These are phyloP conservation scores for Luscinia megarhynchos DNA, from an alignment of 2,797 vertebrate species.

Conservation along the genomic window DNA sequence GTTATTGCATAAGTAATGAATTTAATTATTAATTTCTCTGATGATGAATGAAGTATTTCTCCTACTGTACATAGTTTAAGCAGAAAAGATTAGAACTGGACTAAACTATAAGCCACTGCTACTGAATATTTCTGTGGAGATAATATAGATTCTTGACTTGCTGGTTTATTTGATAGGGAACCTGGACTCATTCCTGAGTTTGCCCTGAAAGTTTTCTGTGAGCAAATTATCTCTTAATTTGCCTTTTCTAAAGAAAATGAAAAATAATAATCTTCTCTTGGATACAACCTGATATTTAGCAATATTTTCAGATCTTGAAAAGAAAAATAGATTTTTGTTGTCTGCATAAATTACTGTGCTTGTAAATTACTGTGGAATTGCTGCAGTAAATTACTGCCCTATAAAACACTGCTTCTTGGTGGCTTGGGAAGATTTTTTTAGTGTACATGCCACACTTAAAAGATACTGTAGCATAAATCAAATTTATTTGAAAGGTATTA, in stretches of 20 bases:
- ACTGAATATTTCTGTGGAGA: not conserved
- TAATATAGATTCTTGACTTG: not conserved
- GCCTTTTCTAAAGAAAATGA: not conserved
- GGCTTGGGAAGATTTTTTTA: constrained; percentile 22
- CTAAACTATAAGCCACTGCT: not conserved
- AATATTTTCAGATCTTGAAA: not conserved
- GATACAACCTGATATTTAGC: not conserved
- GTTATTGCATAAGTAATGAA: not conserved
- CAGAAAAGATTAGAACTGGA: not conserved
- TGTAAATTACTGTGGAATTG: not conserved
- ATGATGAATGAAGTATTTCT: not conserved
- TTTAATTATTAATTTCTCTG: not conserved
- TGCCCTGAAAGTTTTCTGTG: not conserved
- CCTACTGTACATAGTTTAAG: fast-evolving
- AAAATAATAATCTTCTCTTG: not conserved
- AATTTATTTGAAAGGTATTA: constrained; percentile 72
- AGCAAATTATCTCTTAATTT: not conserved
- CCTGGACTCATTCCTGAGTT: not conserved
- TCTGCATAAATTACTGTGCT: not conserved
- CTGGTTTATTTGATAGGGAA: not conserved
- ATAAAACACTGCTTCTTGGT: not conserved
- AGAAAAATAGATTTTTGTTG: not conserved
- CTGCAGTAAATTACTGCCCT: constrained; percentile 23
- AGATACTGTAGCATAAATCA: constrained; percentile 46
- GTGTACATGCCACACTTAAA: constrained; percentile 28